Base-by-base conservation (phyloP, 1,140 invertebrate genomes). In the Procambarus clarkii region DNA sequence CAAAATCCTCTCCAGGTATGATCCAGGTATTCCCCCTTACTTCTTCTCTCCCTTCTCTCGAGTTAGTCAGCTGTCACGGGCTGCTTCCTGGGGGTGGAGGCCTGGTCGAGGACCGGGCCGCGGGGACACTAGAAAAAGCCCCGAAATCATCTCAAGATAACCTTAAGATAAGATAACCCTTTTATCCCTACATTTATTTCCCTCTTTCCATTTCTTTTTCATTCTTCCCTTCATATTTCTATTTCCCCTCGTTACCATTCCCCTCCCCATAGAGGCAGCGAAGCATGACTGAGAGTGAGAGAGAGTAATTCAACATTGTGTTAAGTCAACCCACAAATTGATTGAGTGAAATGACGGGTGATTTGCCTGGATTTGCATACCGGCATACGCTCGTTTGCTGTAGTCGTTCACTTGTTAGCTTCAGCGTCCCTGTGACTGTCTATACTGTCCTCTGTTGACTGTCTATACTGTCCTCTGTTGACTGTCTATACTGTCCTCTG, bases 301-400 rank as follows among this genome's bases (percentile, higher is more conserved):
- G 45, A 48, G 77, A 1, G 45, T 34, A 74, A 74, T 74, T 74
- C 69, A 74, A 4, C 21, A 74, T 34, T 74, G 21, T 5, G 69
- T 74, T 24, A 34, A 74, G 69, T 18, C 64, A 69, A 69, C 64
- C 64, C 64, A 69, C 64, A 74, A 34, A 74, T 74, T 74, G 69
- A 74, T 34, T 74, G n/a, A 74, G 5, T 15, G 2, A 34, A 34
- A 74, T 74, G 69, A 74, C 21, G 7, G 24, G 24, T 34, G 7
- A 11, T 34, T 34, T n/a, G 7, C 8, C 21, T 7, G 15, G 24
- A 74, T 74, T 74, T 74, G 69, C 69, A 24, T 74, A 34, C 13
- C 69, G 69, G 69, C 69, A 74, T 8, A 74, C n/a, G 8, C 34
- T 24, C 2, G 24, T 71, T 3, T 54, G 50, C 8, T 54, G 2